phyloP scores from a whole-genome alignment of 2,797 vertebrate species.

The Hafferia zeledoni region DNA sequence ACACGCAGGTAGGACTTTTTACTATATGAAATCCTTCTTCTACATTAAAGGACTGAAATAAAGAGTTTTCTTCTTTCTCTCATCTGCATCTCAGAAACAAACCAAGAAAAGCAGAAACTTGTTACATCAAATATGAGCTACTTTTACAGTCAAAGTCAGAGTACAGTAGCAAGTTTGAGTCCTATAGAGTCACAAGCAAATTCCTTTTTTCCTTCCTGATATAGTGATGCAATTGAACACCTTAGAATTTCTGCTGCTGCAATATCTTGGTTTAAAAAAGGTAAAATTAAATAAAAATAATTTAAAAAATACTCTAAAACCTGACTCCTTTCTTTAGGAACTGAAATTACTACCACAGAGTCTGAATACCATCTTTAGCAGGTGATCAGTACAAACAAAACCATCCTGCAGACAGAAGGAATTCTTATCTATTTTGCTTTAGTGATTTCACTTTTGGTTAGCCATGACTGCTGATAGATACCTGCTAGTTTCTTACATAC shows the following conservation, averaged over 20 bases:
- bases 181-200: constrained; percentile 30
- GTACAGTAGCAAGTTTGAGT: background rate
- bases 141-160: constrained; percentile 5
- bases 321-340: constrained; percentile 3
- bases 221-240: background rate
- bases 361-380: background rate
- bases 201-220: background rate
- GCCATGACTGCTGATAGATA: constrained; percentile 23
- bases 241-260: constrained; percentile 15
- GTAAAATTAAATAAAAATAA: background rate
- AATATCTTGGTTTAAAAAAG: background rate
- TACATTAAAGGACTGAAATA: constrained; percentile 37
- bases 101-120: background rate
- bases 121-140: background rate
- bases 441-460: constrained; percentile 40
- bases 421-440: constrained; percentile 33
- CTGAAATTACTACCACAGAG: background rate
- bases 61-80: constrained; percentile 23
- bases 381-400: constrained; percentile 10
- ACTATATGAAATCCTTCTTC: constrained; percentile 37
- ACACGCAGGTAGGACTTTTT: constrained; percentile 40
- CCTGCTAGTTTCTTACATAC: constrained; percentile 44
- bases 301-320: background rate
- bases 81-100: background rate
- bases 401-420: background rate